Evolutionary conservation across 2,797 vertebrate genomes (phyloP).

Genomic region (Pagetopsis macropterus): DNA sequence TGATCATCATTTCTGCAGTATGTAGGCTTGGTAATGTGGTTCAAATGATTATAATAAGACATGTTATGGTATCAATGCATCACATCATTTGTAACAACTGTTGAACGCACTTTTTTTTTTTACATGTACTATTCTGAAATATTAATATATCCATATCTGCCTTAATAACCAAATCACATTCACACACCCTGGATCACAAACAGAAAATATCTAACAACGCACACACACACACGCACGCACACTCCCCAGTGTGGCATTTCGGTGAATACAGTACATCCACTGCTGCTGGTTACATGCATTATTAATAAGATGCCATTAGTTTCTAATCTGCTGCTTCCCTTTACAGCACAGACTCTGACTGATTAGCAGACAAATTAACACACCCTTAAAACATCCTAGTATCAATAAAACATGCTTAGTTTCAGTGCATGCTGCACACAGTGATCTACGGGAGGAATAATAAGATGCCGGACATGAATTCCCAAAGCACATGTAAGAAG

Average conservation of each 20-base stretch:
- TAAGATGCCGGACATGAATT: neutral
- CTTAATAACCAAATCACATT: neutral
- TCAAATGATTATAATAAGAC: neutral
- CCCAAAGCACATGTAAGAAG: neutral
- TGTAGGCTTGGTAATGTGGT: neutral
- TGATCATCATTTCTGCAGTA: neutral
- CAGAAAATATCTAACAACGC: neutral
- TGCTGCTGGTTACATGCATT: slow-evolving; percentile 52
- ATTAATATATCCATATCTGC: neutral
- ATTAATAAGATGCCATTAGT: slow-evolving; percentile 59
- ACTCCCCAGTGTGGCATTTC: slow-evolving; percentile 15
- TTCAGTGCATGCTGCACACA: neutral
- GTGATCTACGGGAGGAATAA: neutral
- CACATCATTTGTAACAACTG: neutral
- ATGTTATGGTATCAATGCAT: neutral
- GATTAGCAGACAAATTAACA: slow-evolving; percentile 21
- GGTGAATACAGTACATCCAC: slow-evolving; percentile 36
- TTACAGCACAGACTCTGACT: slow-evolving; percentile 22
- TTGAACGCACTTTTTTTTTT: neutral
- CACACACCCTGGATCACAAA: neutral
- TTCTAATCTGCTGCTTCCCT: slow-evolving; percentile 50
- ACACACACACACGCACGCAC: neutral
- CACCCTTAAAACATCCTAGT: neutral
- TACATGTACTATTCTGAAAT: neutral
- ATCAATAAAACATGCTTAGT: slow-evolving; percentile 8